Base-by-base conservation (phyloP, 2,797 vertebrate species). In the Schizothorax lantsangensis region DNA sequence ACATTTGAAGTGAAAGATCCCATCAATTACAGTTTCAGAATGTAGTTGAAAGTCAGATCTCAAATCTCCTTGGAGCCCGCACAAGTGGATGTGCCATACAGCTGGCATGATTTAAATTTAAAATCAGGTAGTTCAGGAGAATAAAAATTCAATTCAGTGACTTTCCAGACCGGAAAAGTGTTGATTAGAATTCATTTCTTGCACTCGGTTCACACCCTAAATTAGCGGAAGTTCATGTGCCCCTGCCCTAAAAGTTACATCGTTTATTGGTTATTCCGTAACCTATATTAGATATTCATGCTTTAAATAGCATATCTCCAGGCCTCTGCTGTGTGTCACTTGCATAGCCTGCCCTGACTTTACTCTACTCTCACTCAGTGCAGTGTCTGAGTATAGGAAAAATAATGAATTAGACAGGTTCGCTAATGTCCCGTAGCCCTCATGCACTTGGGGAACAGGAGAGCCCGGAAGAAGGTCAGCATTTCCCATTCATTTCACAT, bases 1-100 rank as follows among this genome's bases (percentile, higher is more conserved):
- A 68, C 30, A 80, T 89, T 74, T 88, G 88, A 85, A 88, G 83
- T 66, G 72, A 84, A 86, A 57, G 62, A 88, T 66, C 87, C 74
- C 79, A 89, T 88, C 69, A 88, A 87, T 88, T 89, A 84, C 33
- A 33, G 40, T 83, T 86, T 87, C 78, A 86, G 84, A 88, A 86
- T 79, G 80, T 75, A 74, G 80, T 81, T 79, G 73, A 75, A 89
- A 86, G 84, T 79, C 72, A 88, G 74, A 81, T 64, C 59, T 71
- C 17, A 52, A 84, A 69, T 80, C 62, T 71, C 83, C 47, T 72
- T 88, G 75, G 45, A 86, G 30, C 64, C 30, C 72, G 3, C 43
- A 49, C 19, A 64, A 23, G 26, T 47, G 26, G 38, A 77, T 49
- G 47, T 40, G 15, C n/a, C 8, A 7, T 72, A 66, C 38, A 66